Conservation (phyloP, 2,888 invertebrate species). For the Drosophila mettleri region DNA sequence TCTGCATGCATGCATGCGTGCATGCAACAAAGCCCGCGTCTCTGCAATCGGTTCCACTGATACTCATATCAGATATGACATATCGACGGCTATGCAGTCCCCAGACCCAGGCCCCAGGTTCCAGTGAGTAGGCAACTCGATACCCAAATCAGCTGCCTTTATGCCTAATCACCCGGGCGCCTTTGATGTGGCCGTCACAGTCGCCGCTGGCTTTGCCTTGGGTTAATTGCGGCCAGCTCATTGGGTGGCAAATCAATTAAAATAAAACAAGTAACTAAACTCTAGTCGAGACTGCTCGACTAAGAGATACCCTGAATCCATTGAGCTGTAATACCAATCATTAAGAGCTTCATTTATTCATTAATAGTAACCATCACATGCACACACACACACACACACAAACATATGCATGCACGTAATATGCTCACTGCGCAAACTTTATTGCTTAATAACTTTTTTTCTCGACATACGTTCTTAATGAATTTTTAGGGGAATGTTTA, state of each 20-base stretch:
- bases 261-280: too few relatives aligned
- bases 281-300: too few relatives aligned
- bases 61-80: constrained; percentile 47
- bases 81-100: constrained; percentile 45
- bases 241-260: constrained; percentile 80
- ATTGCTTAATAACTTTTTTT: too few relatives aligned
- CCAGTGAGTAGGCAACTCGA: constrained; percentile 25
- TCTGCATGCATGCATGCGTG: constrained; percentile 46
- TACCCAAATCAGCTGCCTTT: constrained; percentile 68
- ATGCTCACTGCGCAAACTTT: too few relatives aligned
- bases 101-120: constrained; percentile 1
- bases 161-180: constrained; percentile 71
- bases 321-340: too few relatives aligned
- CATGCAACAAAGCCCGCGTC: constrained; percentile 4
- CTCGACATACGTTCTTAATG: too few relatives aligned
- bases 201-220: constrained; percentile 45
- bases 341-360: too few relatives aligned
- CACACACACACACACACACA: too few relatives aligned
- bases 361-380: too few relatives aligned
- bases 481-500: too few relatives aligned
- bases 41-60: constrained; percentile 43
- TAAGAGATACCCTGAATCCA: too few relatives aligned
- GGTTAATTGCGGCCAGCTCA: constrained; percentile 78
- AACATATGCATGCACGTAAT: too few relatives aligned
- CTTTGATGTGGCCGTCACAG: constrained; percentile 70